Evolutionary conservation across 2,888 invertebrate species (phyloP), one percentile per base, ranked within the genome.

Genomic region (Pelosia muscerda): DNA sequence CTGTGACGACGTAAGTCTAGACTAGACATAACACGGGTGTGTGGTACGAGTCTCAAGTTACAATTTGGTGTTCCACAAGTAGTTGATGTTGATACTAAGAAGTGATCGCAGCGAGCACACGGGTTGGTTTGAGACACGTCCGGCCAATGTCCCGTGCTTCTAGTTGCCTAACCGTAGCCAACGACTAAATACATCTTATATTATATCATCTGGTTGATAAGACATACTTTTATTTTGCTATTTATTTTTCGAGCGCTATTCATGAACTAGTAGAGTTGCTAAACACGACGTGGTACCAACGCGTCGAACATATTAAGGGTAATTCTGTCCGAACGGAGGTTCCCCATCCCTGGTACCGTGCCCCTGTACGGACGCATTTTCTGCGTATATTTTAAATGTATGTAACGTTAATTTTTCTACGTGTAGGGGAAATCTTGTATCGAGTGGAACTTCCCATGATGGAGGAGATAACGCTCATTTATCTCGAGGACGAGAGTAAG

Each of bases 381-480:
- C 74, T 76, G 81, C 78, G 82, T 84, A 84, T 87, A 80, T 86
- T 85, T 84, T 87, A 90, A 91, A 91, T 91, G 85, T 93, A 89
- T 92, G 90, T 95, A 95, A 95, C 95, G 91, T 92, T 92, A 92
- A 95, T 95, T 94, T 95, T 95, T 95, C 91, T 95, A 95, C 94
- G 94, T 95, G 92, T 95, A 95, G 97, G 97, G 96, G 97, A 97
- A 97, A 97, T 97, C 96, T 97, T 97, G 97, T 97, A 97, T 96
- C 97, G 97, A 96, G 97, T 97, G 97, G 97, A 97, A 96, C 97
- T 97, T 96, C 97, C 97, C 95, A 97, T 97, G 97, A 97, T 97
- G 97, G 97, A 97, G 97, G 97, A 97, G 96, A 97, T 97, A 95
- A 97, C 97, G 95, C 97, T 97, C 96, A 97, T 97, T 96, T 97